Base-by-base conservation (phyloP, 2,113 vertebrate genomes). In the Hoplias malabaricus region DNA sequence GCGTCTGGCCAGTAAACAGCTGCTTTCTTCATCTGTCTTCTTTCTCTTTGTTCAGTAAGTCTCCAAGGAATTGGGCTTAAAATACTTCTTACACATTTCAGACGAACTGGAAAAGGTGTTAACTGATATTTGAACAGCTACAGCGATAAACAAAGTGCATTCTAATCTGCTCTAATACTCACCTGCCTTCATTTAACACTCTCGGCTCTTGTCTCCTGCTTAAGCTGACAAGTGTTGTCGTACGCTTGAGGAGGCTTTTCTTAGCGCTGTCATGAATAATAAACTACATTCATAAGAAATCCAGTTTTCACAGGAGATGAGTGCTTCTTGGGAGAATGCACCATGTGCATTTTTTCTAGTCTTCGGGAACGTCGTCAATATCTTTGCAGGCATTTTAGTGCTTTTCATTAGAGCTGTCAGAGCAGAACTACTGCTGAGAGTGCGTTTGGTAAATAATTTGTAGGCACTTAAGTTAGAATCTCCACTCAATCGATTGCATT, bases 191-290 rank as follows among this genome's bases (percentile, higher is more conserved):
- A 10, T 38, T 65, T 23, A 23, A 53, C n/a, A 23, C 19, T 21
- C 11, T 54, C 11, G 19, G 43, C 46, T 68, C 16, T 43, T 68
- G 31, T 57, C 27, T 63, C 2, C 38, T 57, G 1, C 73, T 83
- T 69, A 77, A 33, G 6, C 21, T 46, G 65, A 68, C 65, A 68
- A 46, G 56, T 59, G 56, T 59, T 31, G 11, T 59, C 56, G 31
- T 59, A 5, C 14, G 12, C 56, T 2, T 2, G 27, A 59, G 56
- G 4, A 31, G 56, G 4, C 13, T 29, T 59, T 29, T 5, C 27
- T 59, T 59, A 12, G 11, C 6, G 56, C 56, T 6, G 29, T 7
- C 31, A 7, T 59, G 50, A 54, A 54, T 23, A 54, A 54, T 23
- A 23, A 23, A 54, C 42, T 54, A 59, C 23, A 31, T 31, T 27